These are phyloP conservation scores for Actinostola sp. DNA, from an alignment of 92 coral and sea anemone genomes.

Conservation along the genomic window DNA sequence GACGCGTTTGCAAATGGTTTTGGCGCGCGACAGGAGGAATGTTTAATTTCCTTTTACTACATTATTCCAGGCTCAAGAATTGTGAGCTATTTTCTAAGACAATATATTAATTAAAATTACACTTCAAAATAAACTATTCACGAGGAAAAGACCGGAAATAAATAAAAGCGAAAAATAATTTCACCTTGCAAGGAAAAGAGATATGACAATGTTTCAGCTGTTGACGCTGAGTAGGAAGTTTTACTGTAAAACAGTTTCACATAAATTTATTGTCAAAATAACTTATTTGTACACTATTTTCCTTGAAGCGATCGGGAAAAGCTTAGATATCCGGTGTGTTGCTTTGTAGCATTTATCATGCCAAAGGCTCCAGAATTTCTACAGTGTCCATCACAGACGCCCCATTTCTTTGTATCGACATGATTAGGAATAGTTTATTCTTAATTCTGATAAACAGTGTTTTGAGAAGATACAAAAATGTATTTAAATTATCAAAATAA, in stretches of 20 bases:
- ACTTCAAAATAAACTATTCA: slow-evolving; percentile 23
- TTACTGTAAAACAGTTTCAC: neutral
- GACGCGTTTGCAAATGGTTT: slow-evolving; percentile 10
- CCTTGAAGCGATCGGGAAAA: too few relatives aligned
- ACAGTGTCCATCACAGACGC: neutral
- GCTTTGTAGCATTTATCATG: too few relatives aligned
- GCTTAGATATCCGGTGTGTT: neutral
- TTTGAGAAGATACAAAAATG: too few relatives aligned
- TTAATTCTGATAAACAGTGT: too few relatives aligned
- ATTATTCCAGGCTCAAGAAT: slow-evolving; percentile 25
- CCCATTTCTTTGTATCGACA: too few relatives aligned
- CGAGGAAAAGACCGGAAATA: slow-evolving; percentile 26
- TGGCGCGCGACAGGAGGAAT: slow-evolving; percentile 17
- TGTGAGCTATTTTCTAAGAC: slow-evolving; percentile 14
- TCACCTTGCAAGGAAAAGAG: slow-evolving; percentile 13
- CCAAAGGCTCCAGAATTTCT: neutral
- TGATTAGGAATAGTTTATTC: too few relatives aligned
- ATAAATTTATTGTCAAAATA: neutral
- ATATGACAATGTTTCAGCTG: slow-evolving; percentile 2
- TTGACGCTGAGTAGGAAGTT: neutral
- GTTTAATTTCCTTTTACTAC: slow-evolving; percentile 24
- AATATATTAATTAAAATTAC: slow-evolving; percentile 25
- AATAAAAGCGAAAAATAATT: slow-evolving; percentile 3
- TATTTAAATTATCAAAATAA: too few relatives aligned
- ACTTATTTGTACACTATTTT: neutral